These are phyloP conservation scores for Pardalotus punctatus DNA, from an alignment of 2,113 vertebrate genomes.

Conservation along the genomic window DNA sequence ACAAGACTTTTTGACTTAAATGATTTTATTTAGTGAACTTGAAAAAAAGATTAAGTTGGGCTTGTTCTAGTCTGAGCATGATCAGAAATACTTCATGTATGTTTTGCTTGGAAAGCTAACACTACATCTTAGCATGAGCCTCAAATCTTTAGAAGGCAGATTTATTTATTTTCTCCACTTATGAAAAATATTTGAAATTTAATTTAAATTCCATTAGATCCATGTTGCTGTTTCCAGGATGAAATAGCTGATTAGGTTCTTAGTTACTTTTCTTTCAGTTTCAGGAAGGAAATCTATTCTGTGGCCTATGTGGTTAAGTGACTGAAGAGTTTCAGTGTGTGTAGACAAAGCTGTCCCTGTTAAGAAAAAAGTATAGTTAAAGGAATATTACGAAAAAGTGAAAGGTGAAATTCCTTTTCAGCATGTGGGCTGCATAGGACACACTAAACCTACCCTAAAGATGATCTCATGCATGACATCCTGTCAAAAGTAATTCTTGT, in stretches of 20 bases:
- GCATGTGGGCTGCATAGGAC: background rate
- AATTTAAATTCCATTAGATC: background rate
- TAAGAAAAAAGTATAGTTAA: background rate
- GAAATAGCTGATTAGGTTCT: background rate
- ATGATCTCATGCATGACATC: background rate
- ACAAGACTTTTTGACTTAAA: background rate
- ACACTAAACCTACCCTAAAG: background rate
- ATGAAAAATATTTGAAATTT: background rate
- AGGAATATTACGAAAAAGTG: background rate
- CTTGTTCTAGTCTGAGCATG: background rate
- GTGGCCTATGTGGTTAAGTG: background rate
- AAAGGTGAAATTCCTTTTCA: background rate
- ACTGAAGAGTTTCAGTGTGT: background rate
- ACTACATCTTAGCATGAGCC: background rate
- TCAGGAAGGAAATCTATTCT: conserved; percentile 25
- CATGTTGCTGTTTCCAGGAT: background rate
- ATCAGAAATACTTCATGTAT: background rate
- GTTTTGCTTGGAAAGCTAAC: background rate
- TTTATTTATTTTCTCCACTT: background rate
- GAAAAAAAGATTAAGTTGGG: background rate
- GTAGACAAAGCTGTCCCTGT: background rate
- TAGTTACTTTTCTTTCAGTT: background rate
- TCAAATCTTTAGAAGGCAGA: background rate
- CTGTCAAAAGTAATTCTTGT: background rate
- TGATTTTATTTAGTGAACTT: background rate